These are phyloP conservation scores for Thunnus thynnus DNA, from an alignment of 2,113 vertebrate species.

Conservation along the genomic window DNA sequence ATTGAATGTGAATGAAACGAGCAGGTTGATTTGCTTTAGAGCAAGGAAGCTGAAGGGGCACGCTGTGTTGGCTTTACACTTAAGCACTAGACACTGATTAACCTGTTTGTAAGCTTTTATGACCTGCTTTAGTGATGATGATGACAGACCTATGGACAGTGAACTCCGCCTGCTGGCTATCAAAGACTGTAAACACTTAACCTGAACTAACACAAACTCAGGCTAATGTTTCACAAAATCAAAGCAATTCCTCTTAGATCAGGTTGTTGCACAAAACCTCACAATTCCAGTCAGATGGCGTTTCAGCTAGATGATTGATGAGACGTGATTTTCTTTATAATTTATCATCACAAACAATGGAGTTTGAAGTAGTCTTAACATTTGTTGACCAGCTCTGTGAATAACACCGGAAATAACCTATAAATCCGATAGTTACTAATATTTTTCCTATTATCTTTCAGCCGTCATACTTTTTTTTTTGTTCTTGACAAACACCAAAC, in stretches of 20 bases:
- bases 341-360: neutral
- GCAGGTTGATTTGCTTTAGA: constrained; percentile 42
- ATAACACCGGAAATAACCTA: neutral
- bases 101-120: constrained; percentile 69
- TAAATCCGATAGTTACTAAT: neutral
- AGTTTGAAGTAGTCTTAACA: neutral
- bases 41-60: constrained; percentile 36
- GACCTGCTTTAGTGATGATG: constrained; percentile 51
- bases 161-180: constrained; percentile 55
- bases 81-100: constrained; percentile 70
- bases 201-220: constrained; percentile 66
- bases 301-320: constrained; percentile 8
- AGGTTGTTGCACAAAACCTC: constrained; percentile 42
- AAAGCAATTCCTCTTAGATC: constrained; percentile 56
- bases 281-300: constrained; percentile 15
- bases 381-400: neutral
- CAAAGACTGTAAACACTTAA: constrained; percentile 73
- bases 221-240: constrained; percentile 72
- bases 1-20: neutral
- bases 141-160: constrained; percentile 62
- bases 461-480: constrained; percentile 1
- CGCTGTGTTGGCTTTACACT: constrained; percentile 43
- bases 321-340: neutral
- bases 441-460: neutral
- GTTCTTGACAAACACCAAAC: constrained; percentile 15